Evolutionary conservation across 1,140 invertebrate species (phyloP).

Genomic region (Heliconius nattereri): DNA sequence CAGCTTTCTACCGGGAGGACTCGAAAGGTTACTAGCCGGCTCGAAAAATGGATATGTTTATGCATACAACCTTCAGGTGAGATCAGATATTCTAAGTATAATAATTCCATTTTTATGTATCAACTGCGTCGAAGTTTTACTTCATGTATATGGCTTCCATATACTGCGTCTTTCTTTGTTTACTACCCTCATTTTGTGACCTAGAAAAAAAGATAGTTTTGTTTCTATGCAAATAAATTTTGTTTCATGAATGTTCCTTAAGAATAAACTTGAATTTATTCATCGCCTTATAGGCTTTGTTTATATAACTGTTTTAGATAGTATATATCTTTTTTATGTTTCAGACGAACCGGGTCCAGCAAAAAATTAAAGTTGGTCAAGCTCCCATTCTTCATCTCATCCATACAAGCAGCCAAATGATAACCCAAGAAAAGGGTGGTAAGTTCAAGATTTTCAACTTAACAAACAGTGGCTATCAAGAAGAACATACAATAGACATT

Average conservation of each 20-base stretch:
- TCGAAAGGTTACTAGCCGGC: constrained; percentile 85
- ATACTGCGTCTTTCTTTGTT: constrained; percentile 62
- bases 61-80: constrained; percentile 88
- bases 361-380: constrained; percentile 82
- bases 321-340: constrained; percentile 38
- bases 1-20: constrained; percentile 79
- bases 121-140: constrained; percentile 43
- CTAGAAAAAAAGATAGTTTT: constrained; percentile 54
- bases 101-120: constrained; percentile 39
- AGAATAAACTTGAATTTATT: neutral
- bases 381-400: constrained; percentile 82
- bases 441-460: constrained; percentile 85
- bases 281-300: neutral
- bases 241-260: neutral
- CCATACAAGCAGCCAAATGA: constrained; percentile 80
- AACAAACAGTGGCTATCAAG: constrained; percentile 82
- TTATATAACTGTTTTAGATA: constrained; percentile 3
- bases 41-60: constrained; percentile 85
- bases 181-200: constrained; percentile 69
- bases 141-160: constrained; percentile 45
- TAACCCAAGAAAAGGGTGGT: constrained; percentile 87
- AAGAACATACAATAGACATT: constrained; percentile 80
- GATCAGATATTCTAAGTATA: constrained; percentile 61
- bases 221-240: constrained; percentile 24
- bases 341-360: constrained; percentile 83